These are phyloP conservation scores for Dolichopus griseipennis DNA, from an alignment of 2,888 invertebrate species.

Conservation along the genomic window DNA sequence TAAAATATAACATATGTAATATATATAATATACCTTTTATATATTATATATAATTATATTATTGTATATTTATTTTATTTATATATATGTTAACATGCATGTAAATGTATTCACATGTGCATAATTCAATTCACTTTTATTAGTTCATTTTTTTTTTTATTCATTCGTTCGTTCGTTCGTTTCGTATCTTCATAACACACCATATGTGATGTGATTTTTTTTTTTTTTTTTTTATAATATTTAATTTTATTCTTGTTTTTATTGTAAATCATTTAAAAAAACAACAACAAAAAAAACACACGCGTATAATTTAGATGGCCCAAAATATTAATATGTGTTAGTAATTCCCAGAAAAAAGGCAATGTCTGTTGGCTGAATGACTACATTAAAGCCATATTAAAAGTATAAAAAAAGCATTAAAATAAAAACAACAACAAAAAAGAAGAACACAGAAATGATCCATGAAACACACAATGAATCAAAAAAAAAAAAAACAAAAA, in stretches of 20 bases:
- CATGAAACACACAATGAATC: not conserved
- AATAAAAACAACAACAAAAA: not conserved
- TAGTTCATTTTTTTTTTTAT: no score
- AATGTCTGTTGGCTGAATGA: not conserved
- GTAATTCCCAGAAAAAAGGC: constrained; percentile 3
- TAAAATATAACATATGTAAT: no score
- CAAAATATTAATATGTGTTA: not conserved
- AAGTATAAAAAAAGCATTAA: not conserved
- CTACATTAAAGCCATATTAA: not conserved
- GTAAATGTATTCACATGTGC: no score
- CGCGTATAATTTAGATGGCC: not conserved
- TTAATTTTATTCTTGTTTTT: not conserved
- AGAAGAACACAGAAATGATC: not conserved
- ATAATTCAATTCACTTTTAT: no score
- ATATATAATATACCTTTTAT: no score
- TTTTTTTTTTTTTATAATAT: not conserved
- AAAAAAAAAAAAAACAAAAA: not conserved
- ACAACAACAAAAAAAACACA: not conserved
- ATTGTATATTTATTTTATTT: no score
- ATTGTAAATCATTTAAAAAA: no score
- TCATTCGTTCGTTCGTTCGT: no score
- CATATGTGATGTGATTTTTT: no score
- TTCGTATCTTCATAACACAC: no score
- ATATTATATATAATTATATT: no score
- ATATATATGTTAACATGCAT: no score